Base-by-base conservation (phyloP, 2,797 vertebrate species). In the Catostomus latipinnis region DNA sequence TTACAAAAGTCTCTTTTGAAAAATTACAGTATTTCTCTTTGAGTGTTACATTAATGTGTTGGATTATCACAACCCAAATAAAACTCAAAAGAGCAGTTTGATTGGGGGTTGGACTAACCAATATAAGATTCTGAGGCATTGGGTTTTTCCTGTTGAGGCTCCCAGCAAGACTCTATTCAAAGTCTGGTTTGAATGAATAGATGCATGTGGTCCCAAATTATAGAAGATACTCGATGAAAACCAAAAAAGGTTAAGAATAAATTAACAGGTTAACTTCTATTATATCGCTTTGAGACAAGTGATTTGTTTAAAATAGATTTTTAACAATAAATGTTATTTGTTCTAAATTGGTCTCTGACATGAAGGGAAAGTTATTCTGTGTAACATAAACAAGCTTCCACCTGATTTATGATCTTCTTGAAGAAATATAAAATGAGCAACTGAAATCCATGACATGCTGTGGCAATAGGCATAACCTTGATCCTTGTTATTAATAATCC, bases 131-230 rank as follows among this genome's bases (percentile, higher is more conserved):
- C 8, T 62, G 58, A 54, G 50, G 58, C 58, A 71, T 13, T 54
- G 58, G 56, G n/a, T 18, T 78, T 67, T 48, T 49, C 11, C 43
- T 67, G 52, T 54, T 8, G 45, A 77, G 65, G 13, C 45, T 60
- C 56, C 54, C 16, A 52, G 65, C 65, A 70, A 77, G 63, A 70
- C 56, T 65, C 54, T 13, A 63, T 16, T 43, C 56, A 71, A 5
- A 71, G 12, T 70, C 76, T 71, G 76, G 68, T 65, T 78, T 78
- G 43, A 78, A 65, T 78, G 63, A 53, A 54, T 56, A 22, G 43
- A 78, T 43, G 68, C 76, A 78, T 11, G 58, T 56, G 43, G 68
- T 57, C 18, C 12, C 12, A 49, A 50, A 71, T 78, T 71, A 22
- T 56, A 56, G 58, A 52, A 78, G 43, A 50, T 34, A 57, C 45